Base-by-base conservation (phyloP, 2,888 invertebrate genomes). In the Drosophila pseudotalamancana region DNA sequence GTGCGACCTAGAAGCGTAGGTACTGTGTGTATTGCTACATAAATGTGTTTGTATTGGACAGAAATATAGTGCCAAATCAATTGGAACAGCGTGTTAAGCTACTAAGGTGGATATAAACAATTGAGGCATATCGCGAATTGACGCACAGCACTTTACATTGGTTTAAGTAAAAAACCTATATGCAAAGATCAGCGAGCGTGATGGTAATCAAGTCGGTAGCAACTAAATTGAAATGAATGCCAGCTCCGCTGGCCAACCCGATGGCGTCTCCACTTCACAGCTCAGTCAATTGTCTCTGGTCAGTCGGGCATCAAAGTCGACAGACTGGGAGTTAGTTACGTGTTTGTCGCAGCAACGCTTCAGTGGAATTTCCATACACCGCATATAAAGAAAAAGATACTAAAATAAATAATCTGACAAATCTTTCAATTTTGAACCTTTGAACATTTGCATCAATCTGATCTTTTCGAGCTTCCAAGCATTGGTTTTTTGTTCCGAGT, bases 111-210 rank as follows among this genome's bases (percentile, higher is more conserved):
- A 74, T 40, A 23, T 34, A 25, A 63, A 19, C 72, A 74, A 72
- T 80, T 84, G 77, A 87, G 67, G 84, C 77, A 69, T 62, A 72
- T 63, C 61, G 56, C 37, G 9, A 16, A 3, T 6, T 16, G 72
- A 12, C 59, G 60, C 16, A 32, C 14, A 49, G 25, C 23, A 32
- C 42, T 14, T 27, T 0, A 29, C 21, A 27, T 37, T 55, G 71
- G 39, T 42, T 45, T 8, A 16, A 34, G 34, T 0, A 8, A 9
- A 11, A 25, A 11, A 9, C 14, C 19, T 11, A 6, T 23, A 23
- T 34, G 25, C 9, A 23, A 45, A 42, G 48, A 61, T 50, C 64
- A 51, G 43, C 40, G 12, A 57, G 48, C 40, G 65, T 57, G 66
- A 23, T 42, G 57, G 51, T 68, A 78, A 79, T 79, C 63, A 59